Percentiles rank a stretch among this genome's conserved stretches.
These are phyloP conservation scores for Eupsilia transversa DNA, from an alignment of 2,888 invertebrate species.

Conservation along the genomic window DNA sequence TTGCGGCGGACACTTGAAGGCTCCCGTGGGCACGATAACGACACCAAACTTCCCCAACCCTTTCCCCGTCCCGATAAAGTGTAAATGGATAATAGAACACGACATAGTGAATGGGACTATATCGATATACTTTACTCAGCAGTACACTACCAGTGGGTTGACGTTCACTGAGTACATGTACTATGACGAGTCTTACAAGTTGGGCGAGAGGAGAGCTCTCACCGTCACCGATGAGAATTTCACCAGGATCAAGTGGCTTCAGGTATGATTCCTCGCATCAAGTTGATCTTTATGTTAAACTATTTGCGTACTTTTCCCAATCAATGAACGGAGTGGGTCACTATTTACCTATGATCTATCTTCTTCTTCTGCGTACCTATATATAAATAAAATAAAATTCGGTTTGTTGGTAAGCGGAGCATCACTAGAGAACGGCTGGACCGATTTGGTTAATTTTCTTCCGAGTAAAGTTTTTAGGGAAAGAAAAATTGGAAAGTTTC, in stretches of 20 bases:
- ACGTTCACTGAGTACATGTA: constrained; percentile 94
- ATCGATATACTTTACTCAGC: constrained; percentile 96
- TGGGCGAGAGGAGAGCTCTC: constrained; percentile 92
- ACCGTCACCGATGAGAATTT: constrained; percentile 94
- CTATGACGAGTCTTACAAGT: constrained; percentile 93
- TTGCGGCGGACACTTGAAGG: constrained; percentile 93
- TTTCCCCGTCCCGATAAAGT: constrained; percentile 95
- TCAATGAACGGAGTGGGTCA: not conserved
- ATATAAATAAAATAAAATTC: too few species aligned
- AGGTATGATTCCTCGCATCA: constrained; percentile 71
- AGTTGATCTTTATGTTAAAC: not conserved
- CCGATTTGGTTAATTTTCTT: too few species aligned
- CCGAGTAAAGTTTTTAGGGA: too few species aligned
- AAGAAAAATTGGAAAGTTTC: too few species aligned
- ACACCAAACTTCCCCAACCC: constrained; percentile 96
- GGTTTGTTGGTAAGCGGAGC: too few species aligned
- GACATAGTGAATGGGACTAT: constrained; percentile 94
- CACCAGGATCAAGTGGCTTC: constrained; percentile 91
- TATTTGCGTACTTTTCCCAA: not conserved
- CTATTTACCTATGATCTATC: too few species aligned
- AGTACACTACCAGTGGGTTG: constrained; percentile 95
- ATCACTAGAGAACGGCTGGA: too few species aligned
- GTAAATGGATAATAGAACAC: constrained; percentile 96
- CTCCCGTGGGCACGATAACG: constrained; percentile 93
- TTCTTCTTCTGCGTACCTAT: too few species aligned